Conservation (phyloP, 2,113 vertebrate species). For the Callorhinus ursinus region DNA sequence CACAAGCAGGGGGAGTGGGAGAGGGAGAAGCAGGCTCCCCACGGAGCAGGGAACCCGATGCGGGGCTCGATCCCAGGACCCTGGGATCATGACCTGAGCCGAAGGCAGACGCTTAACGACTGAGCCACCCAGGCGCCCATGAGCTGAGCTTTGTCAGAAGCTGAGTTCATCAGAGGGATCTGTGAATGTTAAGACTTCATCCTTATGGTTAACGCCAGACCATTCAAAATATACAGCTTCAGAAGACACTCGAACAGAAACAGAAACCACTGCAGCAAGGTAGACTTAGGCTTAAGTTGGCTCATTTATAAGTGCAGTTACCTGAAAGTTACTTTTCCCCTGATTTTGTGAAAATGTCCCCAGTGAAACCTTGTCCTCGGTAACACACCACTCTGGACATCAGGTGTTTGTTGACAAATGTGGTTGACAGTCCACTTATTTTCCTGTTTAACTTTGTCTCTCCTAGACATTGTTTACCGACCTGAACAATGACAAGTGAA, state of each 20-base stretch:
- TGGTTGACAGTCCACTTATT: neutral
- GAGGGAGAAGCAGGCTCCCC: no score
- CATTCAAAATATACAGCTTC: neutral
- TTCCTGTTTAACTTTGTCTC: neutral
- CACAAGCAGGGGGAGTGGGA: no score
- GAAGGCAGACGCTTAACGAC: no score
- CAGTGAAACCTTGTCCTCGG: neutral
- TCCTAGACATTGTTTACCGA: neutral
- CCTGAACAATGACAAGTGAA: neutral
- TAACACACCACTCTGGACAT: neutral
- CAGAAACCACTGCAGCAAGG: neutral
- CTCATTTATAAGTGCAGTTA: neutral
- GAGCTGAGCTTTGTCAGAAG: neutral
- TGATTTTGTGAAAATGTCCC: neutral
- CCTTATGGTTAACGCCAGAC: neutral
- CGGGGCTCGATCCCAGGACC: no score
- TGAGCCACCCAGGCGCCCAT: no score
- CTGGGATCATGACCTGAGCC: no score
- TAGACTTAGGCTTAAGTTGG: neutral
- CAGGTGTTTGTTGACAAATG: neutral
- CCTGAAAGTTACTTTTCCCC: neutral
- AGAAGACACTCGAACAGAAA: neutral
- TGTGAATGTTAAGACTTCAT: neutral
- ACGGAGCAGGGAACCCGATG: no score
- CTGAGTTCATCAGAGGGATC: neutral